Base-by-base conservation (phyloP, 2,113 vertebrate genomes). In the Platichthys flesus region DNA sequence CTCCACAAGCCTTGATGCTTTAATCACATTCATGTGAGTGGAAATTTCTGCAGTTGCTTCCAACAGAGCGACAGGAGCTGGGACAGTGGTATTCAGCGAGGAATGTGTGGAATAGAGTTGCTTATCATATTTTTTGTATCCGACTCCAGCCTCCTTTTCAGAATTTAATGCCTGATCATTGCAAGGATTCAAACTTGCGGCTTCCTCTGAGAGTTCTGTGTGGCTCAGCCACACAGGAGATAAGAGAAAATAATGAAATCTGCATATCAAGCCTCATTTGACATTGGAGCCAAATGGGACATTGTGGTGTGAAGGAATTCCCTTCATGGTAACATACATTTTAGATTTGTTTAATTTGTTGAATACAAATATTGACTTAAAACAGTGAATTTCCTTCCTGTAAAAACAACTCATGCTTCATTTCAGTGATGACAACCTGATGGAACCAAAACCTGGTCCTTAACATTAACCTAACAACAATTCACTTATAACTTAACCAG, bases 11-110 rank as follows among this genome's bases (percentile, higher is more conserved):
- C 65, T 60, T 40, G 63, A 67, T 21, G 60, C 67, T 81, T 85
- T 81, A 74, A 76, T 85, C 79, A 77, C 23, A 47, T 59, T 88
- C 84, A 81, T 72, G 47, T 55, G 55, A 67, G 69, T 26, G 52
- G 24, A 74, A 68, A 59, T 74, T 78, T 83, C 63, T 73, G 65
- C 78, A 59, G 24, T 63, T 35, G 20, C 49, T 31, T 6, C 31
- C 31, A 72, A 6, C 16, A 26, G 78, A 86, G 59, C 78, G 69
- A 65, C 51, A 66, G 51, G 62, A 74, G 21, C 72, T 61, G 80
- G 16, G 15, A 71, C 78, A 42, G 59, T 69, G 42, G 35, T 51
- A 55, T 58, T 79, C 68, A 62, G 58, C 18, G n/a, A 59, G 40
- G 67, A 70, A 68, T 69, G 59, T 70, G 71, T 73, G 63, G 64